These are phyloP conservation scores for Chitala chitala DNA, from an alignment of 2,113 vertebrate species.

Conservation along the genomic window DNA sequence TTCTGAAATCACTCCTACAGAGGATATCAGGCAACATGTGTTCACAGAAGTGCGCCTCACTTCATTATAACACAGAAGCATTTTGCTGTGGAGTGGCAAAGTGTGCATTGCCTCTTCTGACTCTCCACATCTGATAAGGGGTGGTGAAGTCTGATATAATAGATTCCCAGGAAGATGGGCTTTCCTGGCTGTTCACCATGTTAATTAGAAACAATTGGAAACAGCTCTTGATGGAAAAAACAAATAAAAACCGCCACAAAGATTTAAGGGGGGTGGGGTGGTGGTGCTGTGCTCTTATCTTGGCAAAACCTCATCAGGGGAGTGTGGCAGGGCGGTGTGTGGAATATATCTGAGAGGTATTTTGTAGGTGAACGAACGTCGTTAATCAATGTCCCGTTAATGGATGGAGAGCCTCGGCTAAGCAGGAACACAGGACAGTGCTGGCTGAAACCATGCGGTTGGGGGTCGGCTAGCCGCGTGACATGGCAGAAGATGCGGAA, in stretches of 20 bases:
- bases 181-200: not conserved
- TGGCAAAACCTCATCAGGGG: not conserved
- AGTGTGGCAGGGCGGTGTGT: not conserved
- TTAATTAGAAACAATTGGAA: slow-evolving; percentile 19
- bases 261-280: not conserved
- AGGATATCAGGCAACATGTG: too few species aligned
- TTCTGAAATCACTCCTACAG: too few species aligned
- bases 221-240: slow-evolving; percentile 5
- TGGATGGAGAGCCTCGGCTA: not conserved
- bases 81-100: not conserved
- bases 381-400: not conserved
- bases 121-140: not conserved
- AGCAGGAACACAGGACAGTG: not conserved
- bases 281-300: not conserved
- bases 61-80: not conserved
- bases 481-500: not conserved
- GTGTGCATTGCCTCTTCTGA: not conserved
- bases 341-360: not conserved
- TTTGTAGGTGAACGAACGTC: not conserved
- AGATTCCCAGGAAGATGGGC: not conserved
- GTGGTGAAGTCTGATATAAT: not conserved
- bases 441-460: not conserved
- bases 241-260: not conserved
- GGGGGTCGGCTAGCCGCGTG: not conserved
- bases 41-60: not conserved